A percentile compares a stretch with the other conserved stretches of the same genome.
Evolutionary conservation across 37 sponge, comb jelly and placozoan genomes (phyloP).

Genomic region (Diacarnus erythraeanus): DNA sequence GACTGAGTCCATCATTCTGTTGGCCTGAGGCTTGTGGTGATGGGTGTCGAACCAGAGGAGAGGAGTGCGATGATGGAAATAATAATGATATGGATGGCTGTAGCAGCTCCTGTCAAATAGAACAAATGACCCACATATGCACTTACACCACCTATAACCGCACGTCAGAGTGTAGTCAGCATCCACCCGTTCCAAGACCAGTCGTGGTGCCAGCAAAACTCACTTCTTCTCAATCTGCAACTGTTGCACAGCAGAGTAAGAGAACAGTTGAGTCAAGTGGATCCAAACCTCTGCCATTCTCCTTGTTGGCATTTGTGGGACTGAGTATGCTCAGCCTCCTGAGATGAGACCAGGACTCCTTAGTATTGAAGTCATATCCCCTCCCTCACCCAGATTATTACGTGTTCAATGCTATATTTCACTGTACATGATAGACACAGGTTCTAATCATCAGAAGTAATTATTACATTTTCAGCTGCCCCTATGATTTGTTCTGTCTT

Average conservation of each 20-base stretch:
- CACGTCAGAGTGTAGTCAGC: slow-evolving; percentile 19
- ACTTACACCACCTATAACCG: slow-evolving; percentile 23
- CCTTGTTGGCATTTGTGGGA: neutral
- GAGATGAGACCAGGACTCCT: neutral
- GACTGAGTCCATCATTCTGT: slow-evolving; percentile 29
- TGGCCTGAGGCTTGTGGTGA: slow-evolving; percentile 44
- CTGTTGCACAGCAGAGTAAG: neutral
- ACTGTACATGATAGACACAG: no score
- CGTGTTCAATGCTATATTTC: no score
- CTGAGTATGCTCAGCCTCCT: neutral
- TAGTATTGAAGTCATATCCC: no score
- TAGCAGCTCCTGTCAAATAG: slow-evolving; percentile 24
- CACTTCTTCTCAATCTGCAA: neutral
- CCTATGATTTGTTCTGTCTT: no score
- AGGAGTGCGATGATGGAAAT: slow-evolving; percentile 70
- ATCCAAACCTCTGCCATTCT: neutral
- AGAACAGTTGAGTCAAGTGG: neutral
- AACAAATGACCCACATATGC: slow-evolving; percentile 7
- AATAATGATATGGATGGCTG: slow-evolving; percentile 45
- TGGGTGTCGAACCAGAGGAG: slow-evolving; percentile 36
- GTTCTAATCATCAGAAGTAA: no score
- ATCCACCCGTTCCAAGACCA: neutral
- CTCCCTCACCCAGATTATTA: no score
- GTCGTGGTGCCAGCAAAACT: neutral
- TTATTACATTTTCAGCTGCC: no score